phyloP scores from a whole-genome alignment of 2,113 vertebrate genomes.

The Ailuropoda melanoleuca region DNA sequence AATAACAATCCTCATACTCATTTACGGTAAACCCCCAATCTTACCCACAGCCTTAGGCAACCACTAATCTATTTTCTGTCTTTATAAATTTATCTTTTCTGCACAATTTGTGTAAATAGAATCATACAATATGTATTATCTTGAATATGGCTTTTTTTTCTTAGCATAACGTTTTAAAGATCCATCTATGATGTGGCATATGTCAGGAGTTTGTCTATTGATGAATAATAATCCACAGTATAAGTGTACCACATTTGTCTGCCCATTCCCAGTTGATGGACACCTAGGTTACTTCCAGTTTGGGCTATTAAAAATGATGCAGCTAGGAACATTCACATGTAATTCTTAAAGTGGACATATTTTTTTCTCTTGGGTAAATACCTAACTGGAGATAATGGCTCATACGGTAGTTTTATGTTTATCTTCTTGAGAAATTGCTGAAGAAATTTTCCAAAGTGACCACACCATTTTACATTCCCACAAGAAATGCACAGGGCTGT shows the following conservation, averaged over 20 bases:
- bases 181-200: too few relatives aligned
- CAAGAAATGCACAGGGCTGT: rapidly evolving
- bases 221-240: neutral
- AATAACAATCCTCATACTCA: too few relatives aligned
- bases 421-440: neutral
- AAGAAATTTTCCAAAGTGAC: neutral
- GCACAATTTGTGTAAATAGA: neutral
- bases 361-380: neutral
- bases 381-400: neutral
- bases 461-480: neutral
- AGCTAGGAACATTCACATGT: neutral
- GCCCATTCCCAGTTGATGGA: neutral
- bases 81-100: neutral
- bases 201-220: neutral
- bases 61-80: neutral
- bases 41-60: too few relatives aligned
- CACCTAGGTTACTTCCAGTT: neutral
- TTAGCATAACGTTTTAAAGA: neutral
- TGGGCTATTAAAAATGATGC: neutral
- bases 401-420: neutral
- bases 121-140: neutral
- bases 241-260: neutral
- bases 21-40: neutral
- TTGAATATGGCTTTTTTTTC: neutral
- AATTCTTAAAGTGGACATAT: neutral